A percentile compares a stretch with the other conserved stretches of the same genome.
Evolutionary conservation across 2,113 vertebrate genomes (phyloP).

Genomic region (Hoplias malabaricus): DNA sequence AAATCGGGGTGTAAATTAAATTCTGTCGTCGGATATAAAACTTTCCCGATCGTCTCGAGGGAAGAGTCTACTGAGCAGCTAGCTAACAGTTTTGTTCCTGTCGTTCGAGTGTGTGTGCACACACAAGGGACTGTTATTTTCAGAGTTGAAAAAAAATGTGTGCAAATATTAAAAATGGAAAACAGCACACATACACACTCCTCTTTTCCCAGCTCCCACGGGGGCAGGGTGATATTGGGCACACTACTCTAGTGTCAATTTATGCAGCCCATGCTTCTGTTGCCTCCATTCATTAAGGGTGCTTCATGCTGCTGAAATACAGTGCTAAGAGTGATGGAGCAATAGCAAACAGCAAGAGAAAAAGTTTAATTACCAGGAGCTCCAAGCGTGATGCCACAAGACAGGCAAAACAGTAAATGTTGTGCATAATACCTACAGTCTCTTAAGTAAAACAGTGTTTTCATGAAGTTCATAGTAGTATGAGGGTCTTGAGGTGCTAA

Average conservation of each 20-base stretch:
- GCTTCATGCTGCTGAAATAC: slow-evolving; percentile 52
- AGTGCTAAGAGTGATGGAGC: slow-evolving; percentile 48
- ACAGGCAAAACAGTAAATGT: slow-evolving; percentile 13
- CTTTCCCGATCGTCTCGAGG: slow-evolving; percentile 36
- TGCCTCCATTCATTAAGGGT: slow-evolving; percentile 71
- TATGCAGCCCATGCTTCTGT: slow-evolving; percentile 70
- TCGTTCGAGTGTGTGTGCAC: slow-evolving; percentile 45
- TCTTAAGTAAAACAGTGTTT: neutral
- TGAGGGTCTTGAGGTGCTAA: neutral
- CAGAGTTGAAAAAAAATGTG: slow-evolving; percentile 62
- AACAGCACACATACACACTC: slow-evolving; percentile 74
- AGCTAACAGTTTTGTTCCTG: slow-evolving; percentile 51
- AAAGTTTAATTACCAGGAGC: slow-evolving; percentile 51
- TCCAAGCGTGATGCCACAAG: slow-evolving; percentile 24
- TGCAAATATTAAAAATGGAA: slow-evolving; percentile 67
- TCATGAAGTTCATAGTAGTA: neutral
- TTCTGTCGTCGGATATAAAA: slow-evolving; percentile 29
- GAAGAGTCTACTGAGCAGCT: slow-evolving; percentile 44
- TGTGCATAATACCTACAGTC: slow-evolving; percentile 13
- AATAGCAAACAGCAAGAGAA: slow-evolving; percentile 40
- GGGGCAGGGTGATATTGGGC: slow-evolving; percentile 77
- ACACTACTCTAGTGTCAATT: slow-evolving; percentile 78
- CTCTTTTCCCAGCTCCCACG: slow-evolving; percentile 73
- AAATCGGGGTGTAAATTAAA: slow-evolving; percentile 40
- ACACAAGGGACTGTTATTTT: slow-evolving; percentile 55